Base-by-base conservation (phyloP, 2,797 vertebrate species). In the Bradypodion ventrale region DNA sequence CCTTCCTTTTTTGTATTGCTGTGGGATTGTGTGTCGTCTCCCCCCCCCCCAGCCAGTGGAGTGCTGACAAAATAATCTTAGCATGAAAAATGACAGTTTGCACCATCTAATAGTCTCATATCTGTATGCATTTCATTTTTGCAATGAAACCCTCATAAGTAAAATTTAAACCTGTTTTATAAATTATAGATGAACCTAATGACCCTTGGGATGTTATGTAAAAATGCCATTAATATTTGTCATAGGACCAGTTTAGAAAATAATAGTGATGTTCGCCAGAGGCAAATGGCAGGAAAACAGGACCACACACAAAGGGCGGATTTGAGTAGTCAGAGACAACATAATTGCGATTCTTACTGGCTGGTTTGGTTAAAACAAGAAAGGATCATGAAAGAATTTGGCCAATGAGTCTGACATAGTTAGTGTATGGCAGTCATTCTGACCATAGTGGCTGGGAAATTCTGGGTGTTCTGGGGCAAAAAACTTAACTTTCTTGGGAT, bases 41-140 rank as follows among this genome's bases (percentile, higher is more conserved):
- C 84, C 83, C 27, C 2, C 1, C 1, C 27, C 2, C 6, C n/a
- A 40, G n/a, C 7, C 75, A 78, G n/a, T 16, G 77, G 86, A 88
- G 72, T 10, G 23, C 37, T 87, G 87, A 91, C 78, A 92, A 91
- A 94, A 89, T 84, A 78, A n/a, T 89, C 83, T 88, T 94, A 94
- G 91, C 75, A 72, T 86, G 88, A 93, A 93, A 94, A 92, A 91
- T 78, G 80, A 69, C 63, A 90, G 60, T 87, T 91, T 89, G 56
- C 15, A 75, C 49, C 85, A 86, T 56, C 73, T 88, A 91, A 92
- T 87, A 62, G 73, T 89, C 85, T 94, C 66, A 42, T 52, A 76
- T 88, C 79, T 90, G 62, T 83, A 63, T 80, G 60, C 0, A 29
- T 93, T 91, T 91, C 1, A 84, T 90, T 93, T 81, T 92, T 91